A percentile compares a stretch with the other conserved stretches of the same genome.
phyloP scores from a whole-genome alignment of 1,140 invertebrate genomes.

The Helicoverpa armigera region DNA sequence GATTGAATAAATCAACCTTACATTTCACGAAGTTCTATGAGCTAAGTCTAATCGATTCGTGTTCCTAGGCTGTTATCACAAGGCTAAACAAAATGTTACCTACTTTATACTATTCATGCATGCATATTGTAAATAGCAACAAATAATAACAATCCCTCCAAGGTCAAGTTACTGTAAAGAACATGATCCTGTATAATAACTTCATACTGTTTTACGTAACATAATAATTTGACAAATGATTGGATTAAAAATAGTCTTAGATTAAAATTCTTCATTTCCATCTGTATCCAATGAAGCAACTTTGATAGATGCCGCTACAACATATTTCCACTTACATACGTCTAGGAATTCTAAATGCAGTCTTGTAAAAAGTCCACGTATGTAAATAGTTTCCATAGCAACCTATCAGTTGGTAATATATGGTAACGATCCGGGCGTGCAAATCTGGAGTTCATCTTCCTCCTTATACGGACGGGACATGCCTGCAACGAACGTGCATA shows the following conservation, averaged over 20 bases:
- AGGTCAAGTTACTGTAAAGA: background rate
- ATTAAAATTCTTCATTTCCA: background rate
- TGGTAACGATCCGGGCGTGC: conserved; percentile 46
- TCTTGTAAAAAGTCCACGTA: conserved; percentile 7
- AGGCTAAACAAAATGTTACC: background rate
- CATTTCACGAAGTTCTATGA: conserved; percentile 1
- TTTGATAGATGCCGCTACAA: background rate
- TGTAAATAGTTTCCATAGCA: conserved; percentile 14
- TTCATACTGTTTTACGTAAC: background rate
- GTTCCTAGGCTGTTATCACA: conserved; percentile 3
- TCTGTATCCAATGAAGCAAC: background rate
- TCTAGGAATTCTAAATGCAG: background rate
- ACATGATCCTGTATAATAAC: too few relatives aligned
- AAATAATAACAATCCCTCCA: background rate
- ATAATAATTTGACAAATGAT: background rate
- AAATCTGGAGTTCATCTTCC: conserved; percentile 42
- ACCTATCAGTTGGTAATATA: conserved; percentile 37
- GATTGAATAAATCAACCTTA: background rate
- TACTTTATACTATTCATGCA: background rate
- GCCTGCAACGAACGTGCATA: conserved; percentile 20
- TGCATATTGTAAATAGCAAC: background rate
- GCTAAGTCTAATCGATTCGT: background rate
- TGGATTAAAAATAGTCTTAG: background rate
- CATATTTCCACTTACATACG: background rate
- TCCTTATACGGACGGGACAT: conserved; percentile 35